Conservation (phyloP, 1,140 invertebrate genomes). For the Calycopis cecrops region DNA sequence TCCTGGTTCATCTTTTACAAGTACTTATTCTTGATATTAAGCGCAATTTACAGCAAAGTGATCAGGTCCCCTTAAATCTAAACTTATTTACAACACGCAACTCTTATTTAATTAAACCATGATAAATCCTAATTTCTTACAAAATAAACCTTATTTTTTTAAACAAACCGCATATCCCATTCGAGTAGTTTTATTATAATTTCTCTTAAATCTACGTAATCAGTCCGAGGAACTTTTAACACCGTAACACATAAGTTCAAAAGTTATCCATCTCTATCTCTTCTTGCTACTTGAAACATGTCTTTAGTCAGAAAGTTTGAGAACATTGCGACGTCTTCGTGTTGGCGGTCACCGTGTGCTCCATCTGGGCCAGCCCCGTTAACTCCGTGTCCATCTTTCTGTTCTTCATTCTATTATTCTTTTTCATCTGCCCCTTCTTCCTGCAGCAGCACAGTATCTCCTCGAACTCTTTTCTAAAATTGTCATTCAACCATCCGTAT, state of each 20-base stretch:
- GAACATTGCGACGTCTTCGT: slow-evolving; percentile 74
- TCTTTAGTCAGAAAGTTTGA: slow-evolving; percentile 72
- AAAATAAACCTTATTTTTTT: no score
- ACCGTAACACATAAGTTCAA: slow-evolving; percentile 35
- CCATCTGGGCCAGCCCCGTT: slow-evolving; percentile 77
- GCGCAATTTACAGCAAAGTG: no score
- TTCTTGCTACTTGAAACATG: slow-evolving; percentile 66
- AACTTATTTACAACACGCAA: neutral
- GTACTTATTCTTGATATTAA: no score
- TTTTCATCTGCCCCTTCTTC: slow-evolving; percentile 63
- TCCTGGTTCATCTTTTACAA: no score
- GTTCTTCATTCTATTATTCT: slow-evolving; percentile 71
- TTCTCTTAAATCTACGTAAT: no score
- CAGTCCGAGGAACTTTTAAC: slow-evolving; percentile 49
- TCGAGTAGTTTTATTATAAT: no score
- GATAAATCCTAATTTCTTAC: neutral
- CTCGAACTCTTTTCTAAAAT: slow-evolving; percentile 97
- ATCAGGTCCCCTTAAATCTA: neutral
- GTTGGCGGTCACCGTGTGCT: slow-evolving; percentile 71
- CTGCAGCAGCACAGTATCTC: slow-evolving; percentile 83
- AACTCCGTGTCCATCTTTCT: slow-evolving; percentile 74
- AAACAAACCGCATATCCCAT: no score
- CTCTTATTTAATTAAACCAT: no score
- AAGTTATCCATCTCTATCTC: slow-evolving; percentile 52
- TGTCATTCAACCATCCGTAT: slow-evolving; percentile 99